Evolutionary conservation across 2,888 invertebrate genomes (phyloP), one percentile per base, ranked within the genome.

Genomic region (Gasteruption jaculator): DNA sequence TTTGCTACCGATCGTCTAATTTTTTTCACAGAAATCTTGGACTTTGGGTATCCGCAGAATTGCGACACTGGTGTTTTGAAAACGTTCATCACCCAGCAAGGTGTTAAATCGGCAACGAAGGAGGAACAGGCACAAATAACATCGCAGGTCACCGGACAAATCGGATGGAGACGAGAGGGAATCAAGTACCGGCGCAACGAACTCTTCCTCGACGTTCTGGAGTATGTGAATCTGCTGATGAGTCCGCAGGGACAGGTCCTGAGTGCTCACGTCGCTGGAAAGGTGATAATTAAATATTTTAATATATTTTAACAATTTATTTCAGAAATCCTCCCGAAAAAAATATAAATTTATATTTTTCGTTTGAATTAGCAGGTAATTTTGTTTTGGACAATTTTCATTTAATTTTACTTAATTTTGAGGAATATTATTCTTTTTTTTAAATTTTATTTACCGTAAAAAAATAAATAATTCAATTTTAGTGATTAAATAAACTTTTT

Each of bases 91-190:
- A 99, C 99, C 10, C 99, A 99, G 70, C 96, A 97, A 73, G 99
- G 99, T 46, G 93, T 99, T 38, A 96, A 96, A 73, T 94, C 95
- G 3, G 91, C 97, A 55, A 95, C 95, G 14, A 99, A 99, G 71
- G 99, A 99, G 68, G 99, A 99, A 72, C 99, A 99, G 71, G 91
- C 96, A 41, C 97, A 97, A 73, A 99, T 99, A 54, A 99, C 99
- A 8, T 96, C 96, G 7, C 97, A 99, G 78, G 77, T 92, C 6
- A 96, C 95, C 0, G 95, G 95, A 1, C 95, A 96, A 74, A 99
- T 99, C 56, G 97, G 97, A 1, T 99, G 99, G 99, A 81, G 99
- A 50, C 82, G 99, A 14, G 99, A 99, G 72, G 99, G 97, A 31
- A 99, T 99, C 59, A 99, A 99, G 72, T 99, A 99, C 71, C 80